These are phyloP conservation scores for Mayetiola destructor DNA, from an alignment of 2,888 invertebrate genomes.

Conservation along the genomic window DNA sequence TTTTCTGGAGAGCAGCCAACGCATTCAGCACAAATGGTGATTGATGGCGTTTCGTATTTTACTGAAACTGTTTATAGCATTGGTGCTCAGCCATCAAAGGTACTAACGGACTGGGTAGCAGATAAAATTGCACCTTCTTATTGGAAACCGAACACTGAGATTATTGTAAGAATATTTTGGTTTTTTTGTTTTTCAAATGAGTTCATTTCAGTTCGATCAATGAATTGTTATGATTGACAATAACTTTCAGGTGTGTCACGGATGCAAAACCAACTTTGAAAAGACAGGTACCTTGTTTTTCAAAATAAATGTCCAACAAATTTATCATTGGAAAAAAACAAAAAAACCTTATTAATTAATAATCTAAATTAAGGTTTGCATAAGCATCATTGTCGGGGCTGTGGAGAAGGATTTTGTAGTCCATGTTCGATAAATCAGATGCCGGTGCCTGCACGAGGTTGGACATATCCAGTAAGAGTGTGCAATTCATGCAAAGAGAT, in stretches of 20 bases:
- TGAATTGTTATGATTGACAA: not conserved
- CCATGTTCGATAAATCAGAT: constrained; percentile 49
- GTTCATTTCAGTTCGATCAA: too few relatives aligned
- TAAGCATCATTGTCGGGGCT: constrained; percentile 63
- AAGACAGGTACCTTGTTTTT: constrained; percentile 25
- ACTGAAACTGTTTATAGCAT: constrained; percentile 48
- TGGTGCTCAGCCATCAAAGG: constrained; percentile 55
- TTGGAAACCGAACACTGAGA: constrained; percentile 65
- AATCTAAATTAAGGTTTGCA: too few relatives aligned
- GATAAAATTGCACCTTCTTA: constrained; percentile 61
- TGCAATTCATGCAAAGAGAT: constrained; percentile 49
- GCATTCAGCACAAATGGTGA: constrained; percentile 44
- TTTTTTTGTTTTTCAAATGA: too few relatives aligned
- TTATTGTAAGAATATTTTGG: constrained; percentile 42
- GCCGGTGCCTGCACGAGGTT: constrained; percentile 57
- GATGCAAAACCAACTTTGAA: constrained; percentile 45
- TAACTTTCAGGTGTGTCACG: constrained; percentile 43
- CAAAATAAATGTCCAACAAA: not conserved
- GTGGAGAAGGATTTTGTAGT: constrained; percentile 68
- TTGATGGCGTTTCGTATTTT: constrained; percentile 49
- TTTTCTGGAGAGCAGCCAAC: constrained; percentile 37
- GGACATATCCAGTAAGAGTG: constrained; percentile 56
- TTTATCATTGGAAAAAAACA: too few relatives aligned
- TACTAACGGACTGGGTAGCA: constrained; percentile 52
- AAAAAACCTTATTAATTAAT: too few relatives aligned